A percentile compares a stretch with the other conserved stretches of the same genome.
These are phyloP conservation scores for Chaitophorus viminalis DNA, from an alignment of 2,888 invertebrate genomes.

Conservation along the genomic window DNA sequence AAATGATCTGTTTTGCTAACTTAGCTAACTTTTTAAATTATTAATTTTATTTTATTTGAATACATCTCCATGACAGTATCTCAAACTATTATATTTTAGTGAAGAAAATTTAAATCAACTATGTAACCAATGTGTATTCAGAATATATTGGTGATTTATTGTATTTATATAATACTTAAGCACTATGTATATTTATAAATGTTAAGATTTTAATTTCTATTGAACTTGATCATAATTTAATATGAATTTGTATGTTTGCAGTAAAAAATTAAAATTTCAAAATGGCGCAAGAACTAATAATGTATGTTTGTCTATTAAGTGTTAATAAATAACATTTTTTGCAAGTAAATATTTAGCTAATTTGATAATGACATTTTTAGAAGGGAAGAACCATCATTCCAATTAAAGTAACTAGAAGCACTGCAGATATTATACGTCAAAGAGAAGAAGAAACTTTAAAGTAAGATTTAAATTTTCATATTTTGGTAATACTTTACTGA, in stretches of 20 bases:
- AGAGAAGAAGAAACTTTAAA: not conserved
- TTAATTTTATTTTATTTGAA: too few species aligned
- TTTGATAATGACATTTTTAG: not conserved
- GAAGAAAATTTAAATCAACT: too few species aligned
- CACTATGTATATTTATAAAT: too few species aligned
- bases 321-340: not conserved
- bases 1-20: too few species aligned
- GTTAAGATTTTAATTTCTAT: too few species aligned
- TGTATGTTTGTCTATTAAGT: conserved; percentile 11
- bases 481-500: not conserved
- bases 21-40: too few species aligned
- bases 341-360: not conserved
- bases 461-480: conserved; percentile 14
- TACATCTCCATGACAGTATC: too few species aligned
- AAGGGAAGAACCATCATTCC: not conserved
- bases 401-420: conserved; percentile 31
- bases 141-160: not conserved
- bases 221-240: too few species aligned
- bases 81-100: too few species aligned
- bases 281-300: not conserved
- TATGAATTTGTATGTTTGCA: not conserved
- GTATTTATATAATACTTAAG: not conserved
- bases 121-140: too few species aligned
- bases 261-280: not conserved
- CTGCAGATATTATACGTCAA: not conserved